Conservation (phyloP, 2,797 vertebrate genomes). For the Pipistrellus pipistrellus region DNA sequence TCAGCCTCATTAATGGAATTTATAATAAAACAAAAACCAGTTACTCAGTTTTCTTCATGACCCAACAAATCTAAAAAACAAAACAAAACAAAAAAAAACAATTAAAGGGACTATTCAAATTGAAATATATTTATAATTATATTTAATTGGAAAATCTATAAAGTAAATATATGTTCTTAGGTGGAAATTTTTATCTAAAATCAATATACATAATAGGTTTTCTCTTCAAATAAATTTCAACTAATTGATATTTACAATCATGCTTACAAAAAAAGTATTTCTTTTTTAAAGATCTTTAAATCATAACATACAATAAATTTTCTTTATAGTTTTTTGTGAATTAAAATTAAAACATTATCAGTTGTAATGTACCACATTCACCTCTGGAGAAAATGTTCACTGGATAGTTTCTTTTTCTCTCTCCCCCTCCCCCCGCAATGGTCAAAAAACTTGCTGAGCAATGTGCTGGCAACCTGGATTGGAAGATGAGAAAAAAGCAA, state of each 20-base stretch:
- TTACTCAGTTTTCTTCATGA: not conserved
- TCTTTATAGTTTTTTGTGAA: not conserved
- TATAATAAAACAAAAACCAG: not conserved
- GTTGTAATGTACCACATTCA: not conserved
- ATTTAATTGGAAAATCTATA: not conserved
- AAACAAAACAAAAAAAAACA: not conserved
- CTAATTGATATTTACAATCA: not conserved
- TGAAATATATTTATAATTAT: not conserved
- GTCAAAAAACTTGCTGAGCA: not conserved
- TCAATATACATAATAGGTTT: not conserved
- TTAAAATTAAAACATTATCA: not conserved
- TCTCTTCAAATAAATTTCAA: not conserved
- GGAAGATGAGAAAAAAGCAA: no score
- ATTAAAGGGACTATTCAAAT: not conserved
- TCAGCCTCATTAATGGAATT: not conserved
- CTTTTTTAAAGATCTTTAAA: not conserved
- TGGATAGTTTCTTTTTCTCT: not conserved
- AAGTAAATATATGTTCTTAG: not conserved
- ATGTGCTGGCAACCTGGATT: not conserved
- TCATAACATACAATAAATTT: not conserved
- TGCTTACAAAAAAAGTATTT: not conserved
- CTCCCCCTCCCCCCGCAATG: not conserved
- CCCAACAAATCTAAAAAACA: not conserved
- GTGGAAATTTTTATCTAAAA: not conserved
- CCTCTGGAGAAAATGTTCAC: not conserved